Evolutionary conservation across 2,888 invertebrate genomes (phyloP), one percentile per base, ranked within the genome.

Genomic region (Amphipoea lucens): DNA sequence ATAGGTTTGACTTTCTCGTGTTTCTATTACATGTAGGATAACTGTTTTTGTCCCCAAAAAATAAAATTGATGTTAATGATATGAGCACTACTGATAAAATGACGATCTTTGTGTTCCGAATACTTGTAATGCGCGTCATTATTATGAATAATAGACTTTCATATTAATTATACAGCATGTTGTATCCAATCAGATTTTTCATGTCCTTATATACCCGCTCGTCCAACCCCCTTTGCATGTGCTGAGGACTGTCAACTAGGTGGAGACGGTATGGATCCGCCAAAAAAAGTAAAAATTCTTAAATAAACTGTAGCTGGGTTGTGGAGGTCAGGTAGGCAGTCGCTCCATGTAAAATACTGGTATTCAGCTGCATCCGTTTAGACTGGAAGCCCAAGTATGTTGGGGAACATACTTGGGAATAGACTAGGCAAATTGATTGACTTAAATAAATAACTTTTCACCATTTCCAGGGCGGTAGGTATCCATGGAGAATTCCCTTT

Each of bases 151-250:
- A 66, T 51, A 73, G 17, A 60, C 60, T 48, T 54, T n/a, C 57
- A 66, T 29, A 29, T 74, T 74, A 20, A 45, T 67, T 36, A 60
- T 81, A 79, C 74, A 74, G 74, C 12, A 60, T 81, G 74, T 51
- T 74, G 51, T 67, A 60, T 72, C 9, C 14, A 45, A 51, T 80
- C 6, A 29, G 6, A 12, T 20, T 63, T 63, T n/a, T 45, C 14
- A 68, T 42, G 20, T 40, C 54, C 65, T 65, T 54, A 23, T 7
- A 36, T 29, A 29, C 29, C 29, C 29, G 29, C 29, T 29, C 29
- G 29, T 29, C 29, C 29, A 29, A 29, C 29, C 29, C 29, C 29
- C 29, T 29, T 29, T 1, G 29, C 29, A 29, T 29, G 29, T 29
- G 29, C 29, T 29, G 29, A 29, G 29, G 23, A 57, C 5, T 20